Evolutionary conservation across 2,113 vertebrate species (phyloP), one percentile per base, ranked within the genome.

Genomic region (Paramormyrops kingsleyae): DNA sequence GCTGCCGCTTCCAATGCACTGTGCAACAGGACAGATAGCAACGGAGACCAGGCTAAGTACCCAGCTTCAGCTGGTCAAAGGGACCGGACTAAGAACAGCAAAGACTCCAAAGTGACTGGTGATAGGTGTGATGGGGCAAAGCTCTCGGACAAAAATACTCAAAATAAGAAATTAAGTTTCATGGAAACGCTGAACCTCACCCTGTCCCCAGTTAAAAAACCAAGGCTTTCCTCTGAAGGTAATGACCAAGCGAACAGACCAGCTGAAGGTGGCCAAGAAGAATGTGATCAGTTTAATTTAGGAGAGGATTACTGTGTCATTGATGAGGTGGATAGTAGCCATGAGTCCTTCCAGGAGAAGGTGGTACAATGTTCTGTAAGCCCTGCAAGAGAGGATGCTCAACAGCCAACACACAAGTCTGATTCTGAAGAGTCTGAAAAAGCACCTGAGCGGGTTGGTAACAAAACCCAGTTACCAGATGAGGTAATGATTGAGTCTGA

Each of bases 121-220:
- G 9, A 24, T 31, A 49, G n/a, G 62, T 31, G 27, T 90, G 80
- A 27, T 8, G 49, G 35, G 1, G 39, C 83, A 53, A 91, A 24
- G 24, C 39, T 70, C 17, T 0, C 31, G 4, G 90, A 94, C 21
- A 94, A 95, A 86, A 93, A 91, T 1, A 94, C 92, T 92, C 93
- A 94, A 80, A 94, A 95, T 91, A 95, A 92, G 91, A 99, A 99
- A 91, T 93, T 99, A 87, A 97, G 97, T 90, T 99, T 99, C 93
- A 99, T 99, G 99, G 97, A 99, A 95, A 99, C 96, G 0, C 91
- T 99, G 77, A 99, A 99, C 93, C 95, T 99, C 90, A 99, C 98
- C 74, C 95, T 99, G 91, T 99, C 99, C 87, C 98, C 99, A 49
- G 96, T 97, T 91, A 99, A 99, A 94, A 99, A 96, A 42, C 92